Conservation (phyloP, 2,797 vertebrate genomes). For the Garrulus glandarius region DNA sequence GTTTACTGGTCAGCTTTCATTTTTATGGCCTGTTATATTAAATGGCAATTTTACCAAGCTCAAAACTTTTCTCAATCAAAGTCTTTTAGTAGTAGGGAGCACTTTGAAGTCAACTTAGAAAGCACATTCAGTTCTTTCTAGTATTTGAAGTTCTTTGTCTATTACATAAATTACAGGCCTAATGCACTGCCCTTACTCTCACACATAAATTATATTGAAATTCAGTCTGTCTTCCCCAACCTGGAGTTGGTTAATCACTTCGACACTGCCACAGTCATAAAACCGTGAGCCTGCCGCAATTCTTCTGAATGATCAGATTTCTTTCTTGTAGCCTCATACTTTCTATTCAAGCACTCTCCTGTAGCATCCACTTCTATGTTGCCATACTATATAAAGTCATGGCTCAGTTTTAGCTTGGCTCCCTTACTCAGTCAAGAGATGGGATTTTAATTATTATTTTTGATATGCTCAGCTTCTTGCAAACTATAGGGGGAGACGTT, state of each 20-base stretch:
- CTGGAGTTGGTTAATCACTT: neutral
- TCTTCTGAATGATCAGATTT: neutral
- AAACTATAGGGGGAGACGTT: slow-evolving; percentile 20
- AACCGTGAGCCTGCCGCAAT: neutral
- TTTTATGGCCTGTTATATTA: neutral
- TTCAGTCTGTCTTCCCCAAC: neutral
- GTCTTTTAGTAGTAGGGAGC: neutral
- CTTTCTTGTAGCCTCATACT: neutral
- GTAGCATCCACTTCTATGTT: neutral
- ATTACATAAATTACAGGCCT: neutral
- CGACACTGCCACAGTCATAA: neutral
- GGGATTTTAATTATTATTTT: neutral
- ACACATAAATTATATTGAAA: neutral
- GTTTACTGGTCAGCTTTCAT: neutral
- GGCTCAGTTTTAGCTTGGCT: neutral
- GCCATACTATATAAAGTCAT: neutral
- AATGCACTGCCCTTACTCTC: neutral
- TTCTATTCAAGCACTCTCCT: neutral
- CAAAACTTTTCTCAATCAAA: neutral
- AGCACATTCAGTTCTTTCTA: neutral
- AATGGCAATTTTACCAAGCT: neutral
- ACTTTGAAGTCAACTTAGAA: neutral
- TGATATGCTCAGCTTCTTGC: neutral
- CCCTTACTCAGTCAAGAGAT: neutral
- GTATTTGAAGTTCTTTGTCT: neutral